These are phyloP conservation scores for Campoplex capitator DNA, from an alignment of 2,888 invertebrate genomes.

Conservation along the genomic window DNA sequence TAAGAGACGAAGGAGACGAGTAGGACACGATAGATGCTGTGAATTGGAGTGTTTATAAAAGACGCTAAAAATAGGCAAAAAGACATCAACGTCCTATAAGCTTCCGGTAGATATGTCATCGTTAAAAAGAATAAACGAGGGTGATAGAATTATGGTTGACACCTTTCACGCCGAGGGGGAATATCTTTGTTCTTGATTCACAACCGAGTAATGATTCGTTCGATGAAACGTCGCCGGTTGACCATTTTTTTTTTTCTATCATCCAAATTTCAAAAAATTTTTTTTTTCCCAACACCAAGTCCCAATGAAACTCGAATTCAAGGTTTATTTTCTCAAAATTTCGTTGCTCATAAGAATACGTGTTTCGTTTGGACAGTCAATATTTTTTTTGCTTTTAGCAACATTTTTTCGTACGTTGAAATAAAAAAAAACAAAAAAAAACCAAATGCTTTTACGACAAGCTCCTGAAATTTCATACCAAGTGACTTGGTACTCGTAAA, in stretches of 20 bases:
- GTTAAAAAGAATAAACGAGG: constrained; percentile 12
- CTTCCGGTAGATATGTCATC: constrained; percentile 41
- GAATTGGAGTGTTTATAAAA: constrained; percentile 18
- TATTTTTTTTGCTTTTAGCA: neutral
- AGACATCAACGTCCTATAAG: constrained; percentile 16
- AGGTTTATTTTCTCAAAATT: too few relatives aligned
- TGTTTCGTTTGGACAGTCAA: neutral
- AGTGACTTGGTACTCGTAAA: neutral
- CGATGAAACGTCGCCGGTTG: neutral
- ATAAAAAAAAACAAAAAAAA: neutral
- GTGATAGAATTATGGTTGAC: constrained; percentile 12
- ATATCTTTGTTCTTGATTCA: neutral
- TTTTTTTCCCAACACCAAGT: neutral
- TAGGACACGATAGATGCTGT: constrained; percentile 11
- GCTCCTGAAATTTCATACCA: neutral
- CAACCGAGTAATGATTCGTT: neutral
- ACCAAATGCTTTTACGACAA: neutral
- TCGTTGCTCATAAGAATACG: neutral
- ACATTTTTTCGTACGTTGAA: neutral
- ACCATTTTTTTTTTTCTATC: neutral
- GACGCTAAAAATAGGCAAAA: constrained; percentile 22
- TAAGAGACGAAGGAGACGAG: constrained; percentile 16
- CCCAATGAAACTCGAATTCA: neutral
- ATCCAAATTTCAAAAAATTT: neutral
- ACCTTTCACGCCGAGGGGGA: neutral